Evolutionary conservation across 2,797 vertebrate genomes (phyloP).

Genomic region (Acanthornis magna): DNA sequence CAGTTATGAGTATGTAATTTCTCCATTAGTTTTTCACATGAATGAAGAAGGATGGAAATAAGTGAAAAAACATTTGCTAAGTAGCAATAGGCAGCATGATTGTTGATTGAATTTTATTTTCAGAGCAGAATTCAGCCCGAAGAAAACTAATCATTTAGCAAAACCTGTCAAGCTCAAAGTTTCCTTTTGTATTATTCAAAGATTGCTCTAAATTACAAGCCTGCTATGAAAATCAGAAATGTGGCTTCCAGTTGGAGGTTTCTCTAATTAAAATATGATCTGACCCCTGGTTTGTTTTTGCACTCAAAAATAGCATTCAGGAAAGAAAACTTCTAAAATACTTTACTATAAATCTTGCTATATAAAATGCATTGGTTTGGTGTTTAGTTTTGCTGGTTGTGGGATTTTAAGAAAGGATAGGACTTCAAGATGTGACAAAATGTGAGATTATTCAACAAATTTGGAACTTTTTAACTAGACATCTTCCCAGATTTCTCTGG

Average conservation of each 20-base stretch:
- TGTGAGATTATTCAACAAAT: background rate
- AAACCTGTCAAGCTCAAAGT: background rate
- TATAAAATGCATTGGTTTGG: background rate
- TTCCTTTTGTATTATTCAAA: background rate
- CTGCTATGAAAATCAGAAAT: background rate
- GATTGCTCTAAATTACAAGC: background rate
- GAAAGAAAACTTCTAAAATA: background rate
- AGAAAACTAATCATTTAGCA: background rate
- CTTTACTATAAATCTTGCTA: background rate
- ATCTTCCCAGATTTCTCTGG: background rate
- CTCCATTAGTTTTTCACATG: background rate
- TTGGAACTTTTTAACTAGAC: background rate
- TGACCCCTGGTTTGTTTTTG: background rate
- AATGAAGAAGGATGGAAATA: background rate
- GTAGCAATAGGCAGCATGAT: background rate
- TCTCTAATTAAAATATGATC: background rate
- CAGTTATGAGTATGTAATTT: background rate
- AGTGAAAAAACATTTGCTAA: background rate
- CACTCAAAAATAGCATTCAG: background rate
- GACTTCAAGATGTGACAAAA: background rate
- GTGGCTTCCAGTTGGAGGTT: background rate
- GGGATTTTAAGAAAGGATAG: background rate
- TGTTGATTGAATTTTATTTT: background rate
- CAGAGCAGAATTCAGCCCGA: background rate
- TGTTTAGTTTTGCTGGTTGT: background rate